phyloP scores from a whole-genome alignment of 2,113 vertebrate species.

The Hypocryptadius cinnamomeus region DNA sequence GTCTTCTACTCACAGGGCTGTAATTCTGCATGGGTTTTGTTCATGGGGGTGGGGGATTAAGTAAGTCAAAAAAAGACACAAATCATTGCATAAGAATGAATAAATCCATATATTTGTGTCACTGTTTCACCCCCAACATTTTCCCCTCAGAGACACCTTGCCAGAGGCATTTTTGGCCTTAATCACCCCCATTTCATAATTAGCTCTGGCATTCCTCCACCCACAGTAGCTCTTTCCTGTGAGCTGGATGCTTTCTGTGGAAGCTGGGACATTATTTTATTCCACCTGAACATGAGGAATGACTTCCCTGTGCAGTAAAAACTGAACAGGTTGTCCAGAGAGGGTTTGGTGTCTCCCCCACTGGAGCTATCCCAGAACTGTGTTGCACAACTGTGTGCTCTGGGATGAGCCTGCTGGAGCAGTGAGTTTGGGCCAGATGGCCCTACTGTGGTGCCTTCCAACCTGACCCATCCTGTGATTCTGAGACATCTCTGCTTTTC shows the following conservation, averaged over 20 bases:
- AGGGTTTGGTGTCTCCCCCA: not conserved
- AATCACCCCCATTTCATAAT: not conserved
- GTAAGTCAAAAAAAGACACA: not conserved
- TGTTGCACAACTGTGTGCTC: not conserved
- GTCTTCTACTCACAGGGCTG: not conserved
- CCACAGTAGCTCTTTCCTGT: not conserved
- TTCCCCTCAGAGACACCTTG: not conserved
- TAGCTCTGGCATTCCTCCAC: not conserved
- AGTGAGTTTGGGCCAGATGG: not conserved
- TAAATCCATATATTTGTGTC: not conserved
- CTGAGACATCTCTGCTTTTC: not conserved
- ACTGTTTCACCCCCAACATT: not conserved
- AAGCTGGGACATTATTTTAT: not conserved
- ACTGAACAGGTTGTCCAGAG: not conserved
- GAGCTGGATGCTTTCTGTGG: not conserved
- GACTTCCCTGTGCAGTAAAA: not conserved
- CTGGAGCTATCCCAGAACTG: not conserved
- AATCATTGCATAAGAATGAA: not conserved
- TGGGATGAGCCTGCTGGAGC: not conserved
- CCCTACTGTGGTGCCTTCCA: not conserved
- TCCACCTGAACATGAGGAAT: not conserved
- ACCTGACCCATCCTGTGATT: not conserved
- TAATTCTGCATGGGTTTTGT: not conserved
- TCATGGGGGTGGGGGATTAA: rapidly evolving
- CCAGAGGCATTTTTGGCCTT: not conserved